Evolutionary conservation across 2,113 vertebrate species (phyloP).

Genomic region (Xerus inauris): DNA sequence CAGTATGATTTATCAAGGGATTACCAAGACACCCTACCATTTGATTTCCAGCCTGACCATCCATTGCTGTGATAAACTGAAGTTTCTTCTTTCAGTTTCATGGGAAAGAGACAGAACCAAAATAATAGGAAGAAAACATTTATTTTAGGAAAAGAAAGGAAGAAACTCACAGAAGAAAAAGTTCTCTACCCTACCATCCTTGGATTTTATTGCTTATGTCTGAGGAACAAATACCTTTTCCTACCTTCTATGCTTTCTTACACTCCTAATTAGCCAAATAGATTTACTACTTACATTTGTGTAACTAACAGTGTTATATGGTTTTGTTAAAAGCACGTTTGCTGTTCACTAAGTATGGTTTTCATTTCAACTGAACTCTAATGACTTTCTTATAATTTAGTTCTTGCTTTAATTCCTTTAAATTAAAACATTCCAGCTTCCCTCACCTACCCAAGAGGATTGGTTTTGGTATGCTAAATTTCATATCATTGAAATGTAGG

Average conservation of each 20-base stretch:
- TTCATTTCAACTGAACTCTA: slow-evolving; percentile 34
- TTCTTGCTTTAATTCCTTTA: slow-evolving; percentile 56
- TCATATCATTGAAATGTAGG: neutral
- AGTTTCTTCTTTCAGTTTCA: slow-evolving; percentile 78
- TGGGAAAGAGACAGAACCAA: slow-evolving; percentile 73
- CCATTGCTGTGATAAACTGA: slow-evolving; percentile 81
- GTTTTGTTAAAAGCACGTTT: slow-evolving; percentile 14
- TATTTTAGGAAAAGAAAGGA: slow-evolving; percentile 76
- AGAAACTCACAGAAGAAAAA: slow-evolving; percentile 75
- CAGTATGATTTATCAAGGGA: slow-evolving; percentile 71
- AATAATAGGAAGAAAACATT: slow-evolving; percentile 77
- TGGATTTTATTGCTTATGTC: slow-evolving; percentile 46
- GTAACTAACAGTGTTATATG: neutral
- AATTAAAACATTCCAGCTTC: slow-evolving; percentile 17
- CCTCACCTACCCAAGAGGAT: neutral
- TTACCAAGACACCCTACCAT: slow-evolving; percentile 73
- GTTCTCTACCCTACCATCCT: slow-evolving; percentile 57
- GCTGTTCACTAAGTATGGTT: neutral
- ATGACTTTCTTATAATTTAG: slow-evolving; percentile 36
- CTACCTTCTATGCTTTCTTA: slow-evolving; percentile 28
- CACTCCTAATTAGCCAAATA: slow-evolving; percentile 55
- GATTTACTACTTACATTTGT: neutral
- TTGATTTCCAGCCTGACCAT: slow-evolving; percentile 80
- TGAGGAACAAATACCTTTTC: neutral
- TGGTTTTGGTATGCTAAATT: slow-evolving; percentile 41